Conservation (phyloP, 2,797 vertebrate species). For the Diplodus sargus region DNA sequence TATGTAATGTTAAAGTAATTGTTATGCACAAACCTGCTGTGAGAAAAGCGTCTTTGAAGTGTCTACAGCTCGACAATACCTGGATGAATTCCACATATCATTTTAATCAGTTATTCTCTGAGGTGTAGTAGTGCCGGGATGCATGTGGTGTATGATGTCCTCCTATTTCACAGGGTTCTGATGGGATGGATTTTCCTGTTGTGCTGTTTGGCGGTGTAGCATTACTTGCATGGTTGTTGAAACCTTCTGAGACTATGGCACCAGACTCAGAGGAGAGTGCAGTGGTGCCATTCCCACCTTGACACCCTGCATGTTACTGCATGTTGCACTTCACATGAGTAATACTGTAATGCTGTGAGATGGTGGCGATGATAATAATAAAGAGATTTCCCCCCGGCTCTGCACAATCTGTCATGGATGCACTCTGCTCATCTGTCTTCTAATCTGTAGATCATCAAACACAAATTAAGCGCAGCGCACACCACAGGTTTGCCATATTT, state of each 20-base stretch:
- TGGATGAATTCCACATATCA: neutral
- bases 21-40: neutral
- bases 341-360: neutral
- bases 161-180: conserved; percentile 2
- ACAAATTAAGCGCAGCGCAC: neutral
- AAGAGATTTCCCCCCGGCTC: neutral
- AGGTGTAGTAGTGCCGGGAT: neutral
- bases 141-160: conserved; percentile 1
- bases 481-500: neutral
- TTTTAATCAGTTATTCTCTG: neutral
- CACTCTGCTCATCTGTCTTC: neutral
- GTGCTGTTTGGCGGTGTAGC: conserved; percentile 7
- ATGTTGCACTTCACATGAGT: neutral
- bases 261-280: neutral
- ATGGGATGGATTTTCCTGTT: conserved; percentile 21
- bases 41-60: neutral
- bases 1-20: neutral
- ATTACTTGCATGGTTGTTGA: conserved; percentile 1
- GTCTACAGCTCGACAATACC: neutral
- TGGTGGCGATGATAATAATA: neutral
- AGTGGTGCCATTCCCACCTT: neutral
- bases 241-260: neutral
- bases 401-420: neutral
- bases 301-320: neutral
- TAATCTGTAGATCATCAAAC: neutral